phyloP scores from a whole-genome alignment of 2,888 invertebrate genomes.

The Cataglyphis altisquamis region DNA sequence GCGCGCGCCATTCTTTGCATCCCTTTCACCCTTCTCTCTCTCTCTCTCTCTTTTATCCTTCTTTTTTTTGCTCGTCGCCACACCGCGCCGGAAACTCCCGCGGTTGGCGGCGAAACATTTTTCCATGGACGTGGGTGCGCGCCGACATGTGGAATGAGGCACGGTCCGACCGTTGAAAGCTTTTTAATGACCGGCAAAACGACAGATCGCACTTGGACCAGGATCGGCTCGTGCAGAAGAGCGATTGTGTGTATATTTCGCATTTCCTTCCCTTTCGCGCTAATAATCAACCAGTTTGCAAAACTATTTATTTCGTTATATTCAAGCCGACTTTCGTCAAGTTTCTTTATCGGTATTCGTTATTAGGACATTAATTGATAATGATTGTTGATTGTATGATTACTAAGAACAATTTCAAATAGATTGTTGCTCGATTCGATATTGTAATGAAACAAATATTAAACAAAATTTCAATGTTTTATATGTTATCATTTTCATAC shows the following conservation, averaged over 20 bases:
- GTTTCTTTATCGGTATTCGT: neutral
- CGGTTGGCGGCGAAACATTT: slow-evolving; percentile 73
- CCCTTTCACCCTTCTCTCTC: slow-evolving; percentile 32
- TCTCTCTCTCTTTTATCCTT: neutral
- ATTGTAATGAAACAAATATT: neutral
- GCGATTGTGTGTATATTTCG: slow-evolving; percentile 20
- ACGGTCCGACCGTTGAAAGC: slow-evolving; percentile 75
- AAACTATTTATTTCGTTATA: neutral
- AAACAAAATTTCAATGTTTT: neutral
- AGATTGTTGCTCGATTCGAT: neutral
- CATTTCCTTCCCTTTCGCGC: slow-evolving; percentile 13
- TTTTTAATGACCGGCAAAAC: slow-evolving; percentile 78
- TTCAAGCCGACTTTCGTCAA: neutral
- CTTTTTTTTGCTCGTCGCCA: slow-evolving; percentile 24
- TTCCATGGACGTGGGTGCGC: slow-evolving; percentile 68
- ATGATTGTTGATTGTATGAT: neutral
- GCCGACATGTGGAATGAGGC: slow-evolving; percentile 71
- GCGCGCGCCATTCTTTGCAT: slow-evolving; percentile 51
- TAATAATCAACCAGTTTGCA: slow-evolving; percentile 16
- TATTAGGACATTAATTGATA: neutral
- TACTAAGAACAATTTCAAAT: neutral
- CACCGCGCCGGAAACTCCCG: slow-evolving; percentile 64
- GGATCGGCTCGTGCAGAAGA: neutral
- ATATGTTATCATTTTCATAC: neutral
- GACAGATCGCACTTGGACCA: slow-evolving; percentile 64